Evolutionary conservation across 2,888 invertebrate genomes (phyloP).

Genomic region (Troides oblongomaculatus): DNA sequence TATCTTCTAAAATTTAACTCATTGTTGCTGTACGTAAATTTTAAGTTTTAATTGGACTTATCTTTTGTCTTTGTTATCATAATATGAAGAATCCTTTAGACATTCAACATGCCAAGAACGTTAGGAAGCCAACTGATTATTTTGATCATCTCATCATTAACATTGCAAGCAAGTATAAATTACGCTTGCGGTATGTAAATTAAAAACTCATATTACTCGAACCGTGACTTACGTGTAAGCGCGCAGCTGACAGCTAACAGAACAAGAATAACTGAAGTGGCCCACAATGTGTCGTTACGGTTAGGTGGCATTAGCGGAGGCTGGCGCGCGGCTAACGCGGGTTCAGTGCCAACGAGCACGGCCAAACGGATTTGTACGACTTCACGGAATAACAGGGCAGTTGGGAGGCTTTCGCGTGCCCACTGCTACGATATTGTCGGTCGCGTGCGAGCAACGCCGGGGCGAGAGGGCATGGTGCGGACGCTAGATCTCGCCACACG

Average conservation of each 20-base stretch:
- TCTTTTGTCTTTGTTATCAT: background rate
- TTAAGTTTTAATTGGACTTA: background rate
- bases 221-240: constrained; percentile 24
- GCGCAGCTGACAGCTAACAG: constrained; percentile 20
- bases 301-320: constrained; percentile 47
- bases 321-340: constrained; percentile 43
- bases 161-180: constrained; percentile 18
- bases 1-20: background rate
- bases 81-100: background rate
- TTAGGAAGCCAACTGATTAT: background rate
- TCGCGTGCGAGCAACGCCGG: constrained; percentile 15
- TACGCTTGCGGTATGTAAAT: constrained; percentile 25
- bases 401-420: constrained; percentile 21
- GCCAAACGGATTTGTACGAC: constrained; percentile 41
- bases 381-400: constrained; percentile 49
- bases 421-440: constrained; percentile 18
- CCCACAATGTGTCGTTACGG: constrained; percentile 46
- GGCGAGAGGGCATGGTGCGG: constrained; percentile 6
- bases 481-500: constrained; percentile 20
- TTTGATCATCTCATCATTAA: constrained; percentile 1
- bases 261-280: constrained; percentile 27
- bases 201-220: constrained; percentile 23
- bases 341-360: constrained; percentile 42
- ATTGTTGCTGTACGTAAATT: background rate
- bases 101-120: background rate